Evolutionary conservation across 2,113 vertebrate genomes (phyloP).

Genomic region (Prinia subflava): DNA sequence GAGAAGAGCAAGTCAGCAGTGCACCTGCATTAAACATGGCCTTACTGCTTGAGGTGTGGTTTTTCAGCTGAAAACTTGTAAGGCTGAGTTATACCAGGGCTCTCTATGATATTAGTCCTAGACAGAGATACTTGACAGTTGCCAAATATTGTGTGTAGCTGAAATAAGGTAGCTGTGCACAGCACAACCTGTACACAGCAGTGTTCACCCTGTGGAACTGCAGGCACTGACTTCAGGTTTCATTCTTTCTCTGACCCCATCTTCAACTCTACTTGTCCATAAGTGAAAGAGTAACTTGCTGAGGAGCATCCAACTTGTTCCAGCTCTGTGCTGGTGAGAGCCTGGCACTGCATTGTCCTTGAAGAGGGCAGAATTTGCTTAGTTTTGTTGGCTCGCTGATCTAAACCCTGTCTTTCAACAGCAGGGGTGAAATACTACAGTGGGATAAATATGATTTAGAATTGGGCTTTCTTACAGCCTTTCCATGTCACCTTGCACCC

Average conservation of each 20-base stretch:
- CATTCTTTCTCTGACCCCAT: not conserved
- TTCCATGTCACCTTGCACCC: not conserved
- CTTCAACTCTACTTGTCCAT: not conserved
- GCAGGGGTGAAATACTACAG: not conserved
- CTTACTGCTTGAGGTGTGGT: not conserved
- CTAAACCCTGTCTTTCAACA: not conserved
- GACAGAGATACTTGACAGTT: not conserved
- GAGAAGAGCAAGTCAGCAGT: not conserved
- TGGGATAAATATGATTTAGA: not conserved
- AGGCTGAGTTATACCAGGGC: not conserved
- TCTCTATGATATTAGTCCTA: not conserved
- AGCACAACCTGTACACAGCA: not conserved
- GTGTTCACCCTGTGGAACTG: not conserved
- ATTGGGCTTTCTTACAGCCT: not conserved
- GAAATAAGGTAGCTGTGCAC: not conserved
- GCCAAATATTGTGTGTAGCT: not conserved
- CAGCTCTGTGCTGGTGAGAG: not conserved
- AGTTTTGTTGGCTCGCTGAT: not conserved
- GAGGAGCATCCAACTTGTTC: not conserved
- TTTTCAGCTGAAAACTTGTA: not conserved
- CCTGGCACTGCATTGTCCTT: not conserved
- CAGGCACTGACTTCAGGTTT: not conserved
- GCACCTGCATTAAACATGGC: not conserved
- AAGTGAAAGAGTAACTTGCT: slow-evolving; percentile 23
- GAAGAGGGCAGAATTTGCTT: not conserved